Evolutionary conservation across 2,888 invertebrate genomes (phyloP), one percentile per base, ranked within the genome.

Genomic region (Sinohyriopsis cumingii): DNA sequence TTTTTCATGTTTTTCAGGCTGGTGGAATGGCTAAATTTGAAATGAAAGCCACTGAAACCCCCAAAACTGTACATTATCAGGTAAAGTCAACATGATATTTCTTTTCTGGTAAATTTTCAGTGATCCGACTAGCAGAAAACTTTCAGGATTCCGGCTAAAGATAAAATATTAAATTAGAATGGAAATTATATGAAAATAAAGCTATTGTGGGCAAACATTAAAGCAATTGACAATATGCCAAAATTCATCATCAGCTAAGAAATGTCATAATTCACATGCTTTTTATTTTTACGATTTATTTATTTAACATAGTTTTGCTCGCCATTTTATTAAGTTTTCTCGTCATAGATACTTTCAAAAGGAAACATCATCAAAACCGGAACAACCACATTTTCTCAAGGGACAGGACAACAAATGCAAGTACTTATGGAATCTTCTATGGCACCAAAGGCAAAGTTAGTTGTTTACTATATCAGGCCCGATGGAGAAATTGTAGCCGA

Each of bases 381-480:
- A 0, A 61, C 59, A 12, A 66, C 80, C 0, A 54, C 71, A 22
- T 70, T 76, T 33, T 24, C 33, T 20, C 55, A 54, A 6, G 67
- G 63, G 9, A 63, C 66, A 1, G 19, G 25, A 12, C 54, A 59
- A 5, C 59, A 24, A 1, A 65, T 81, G 78, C 93, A 93, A 66
- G 94, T 97, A 83, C 91, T 93, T 53, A 94, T 95, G 9, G 90
- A 89, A 2, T 77, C 83, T n/a, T 80, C 80, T 19, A 88, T 89
- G 89, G 86, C 88, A 18, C 97, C 98, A 0, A 93, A 93, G 68
- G 94, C 95, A 54, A 94, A 94, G 82, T 91, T 98, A 63, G 91
- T 95, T 66, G 94, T 96, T 4, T 95, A 94, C 86, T 95, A 93
- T 76, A 93, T 97, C 12, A 67, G 79, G 56, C 63, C 75, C 19